Evolutionary conservation across 2,888 invertebrate species (phyloP), one percentile per base, ranked within the genome.

Genomic region (Drosophila borborema): DNA sequence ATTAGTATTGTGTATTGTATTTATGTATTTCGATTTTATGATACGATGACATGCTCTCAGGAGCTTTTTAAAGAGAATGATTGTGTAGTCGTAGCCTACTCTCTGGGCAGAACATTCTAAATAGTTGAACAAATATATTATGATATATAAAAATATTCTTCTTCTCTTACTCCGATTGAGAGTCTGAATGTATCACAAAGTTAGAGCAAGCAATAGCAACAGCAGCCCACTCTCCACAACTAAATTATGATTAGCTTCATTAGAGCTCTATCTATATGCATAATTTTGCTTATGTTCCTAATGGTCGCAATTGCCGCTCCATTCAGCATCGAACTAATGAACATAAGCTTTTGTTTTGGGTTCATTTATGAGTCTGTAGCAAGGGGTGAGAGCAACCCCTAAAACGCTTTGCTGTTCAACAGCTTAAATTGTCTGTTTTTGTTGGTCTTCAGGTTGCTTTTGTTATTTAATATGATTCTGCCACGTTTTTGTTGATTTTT

Each of bases 401-500:
- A 56, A 38, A 20, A 36, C 34, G n/a, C 6, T 36, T 45, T 58
- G 58, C 48, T 38, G 12, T 38, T 40, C 56, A 56, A 10, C 31
- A 34, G 34, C 41, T 41, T 41, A 28, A 31, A 41, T 41, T 40
- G 41, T 23, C 18, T 41, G 41, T 55, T 55, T n/a, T 4, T 3
- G 55, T 4, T 23, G 55, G 28, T 41, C 14, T 41, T 41, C 40
- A 8, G 40, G 23, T 40, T 23, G 23, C 54, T 20, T 56, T 43
- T 43, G 56, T 31, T 34, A 43, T 56, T 56, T 31, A 34, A 51
- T 51, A 34, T 34, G 51, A 18, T 38, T 54, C 20, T 36, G 2
- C 1, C 1, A 8, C n/a, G 3, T 0, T 49, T 49, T 6, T n/a
- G 28, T 6, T n/a, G 28, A 28, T 28, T 28, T 28, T 28, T 20